Base-by-base conservation (phyloP, 1,140 invertebrate genomes). In the Aphaenogaster ashmeadi region DNA sequence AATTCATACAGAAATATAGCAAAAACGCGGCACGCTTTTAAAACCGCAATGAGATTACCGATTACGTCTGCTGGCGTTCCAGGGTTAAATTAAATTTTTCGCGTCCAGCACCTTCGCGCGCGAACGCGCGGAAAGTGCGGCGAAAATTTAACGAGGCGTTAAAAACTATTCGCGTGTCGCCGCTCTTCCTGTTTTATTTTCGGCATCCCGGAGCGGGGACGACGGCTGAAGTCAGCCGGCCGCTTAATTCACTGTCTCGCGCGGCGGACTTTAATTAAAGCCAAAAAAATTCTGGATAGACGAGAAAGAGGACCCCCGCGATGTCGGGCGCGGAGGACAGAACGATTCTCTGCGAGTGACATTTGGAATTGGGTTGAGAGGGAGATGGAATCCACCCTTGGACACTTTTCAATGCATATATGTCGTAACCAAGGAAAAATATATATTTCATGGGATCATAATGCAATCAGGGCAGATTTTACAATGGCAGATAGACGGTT, bases 261-360 rank as follows among this genome's bases (percentile, higher is more conserved):
- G 27, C 41, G 72, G 44, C 41, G 44, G 77, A 90, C 88, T 90
- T 90, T 90, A 90, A 90, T 90, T 90, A 90, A 90, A 90, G 67
- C 69, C 83, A 33, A 87, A 89, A 83, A 89, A 90, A 87, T 89
- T 86, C 69, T 54, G 75, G 38, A 77, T 52, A 54, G 41, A 66
- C 56, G 80, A 78, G 50, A 72, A 87, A 69, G 74, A 88, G 66
- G 44, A 64, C n/a, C 27, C 74, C 44, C 36, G 50, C 67, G 15
- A 66, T 21, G 74, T 56, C 56, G 62, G 84, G 11, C 44, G 33
- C 27, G 64, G 54, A 77, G 80, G 84, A 86, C 69, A 56, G 86
- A 89, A 89, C 79, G 77, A 90, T 89, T 87, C 41, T 80, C 88
- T 90, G 89, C 71, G 50, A 78, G 77, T 89, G 89, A 90, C 89